Conservation (phyloP, 2,113 vertebrate species). For the Elaphurus davidianus region DNA sequence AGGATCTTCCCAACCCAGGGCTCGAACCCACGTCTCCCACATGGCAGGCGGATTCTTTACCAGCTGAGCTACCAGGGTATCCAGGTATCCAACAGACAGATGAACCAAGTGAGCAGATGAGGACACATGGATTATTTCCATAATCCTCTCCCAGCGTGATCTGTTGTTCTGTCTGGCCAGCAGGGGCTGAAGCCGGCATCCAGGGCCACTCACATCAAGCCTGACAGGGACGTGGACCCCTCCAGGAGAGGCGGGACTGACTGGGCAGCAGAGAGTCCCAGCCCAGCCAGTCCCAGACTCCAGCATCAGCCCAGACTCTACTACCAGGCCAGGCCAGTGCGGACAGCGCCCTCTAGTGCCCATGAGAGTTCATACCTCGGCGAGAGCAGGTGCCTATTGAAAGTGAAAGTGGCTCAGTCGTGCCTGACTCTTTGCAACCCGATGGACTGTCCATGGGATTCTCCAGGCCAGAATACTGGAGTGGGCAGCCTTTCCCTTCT, state of each 20-base stretch:
- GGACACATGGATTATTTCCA: accelerated
- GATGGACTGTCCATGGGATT: too few relatives aligned
- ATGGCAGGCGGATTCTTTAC: neutral
- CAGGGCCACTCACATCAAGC: too few relatives aligned
- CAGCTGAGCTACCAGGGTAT: neutral
- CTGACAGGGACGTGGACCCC: accelerated
- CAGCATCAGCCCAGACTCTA: neutral
- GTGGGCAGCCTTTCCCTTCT: neutral
- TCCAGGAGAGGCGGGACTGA: accelerated
- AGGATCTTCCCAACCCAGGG: neutral
- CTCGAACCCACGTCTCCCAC: neutral
- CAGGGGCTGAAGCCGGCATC: accelerated
- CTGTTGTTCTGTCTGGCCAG: neutral
- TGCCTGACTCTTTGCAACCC: neutral
- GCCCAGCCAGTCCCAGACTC: neutral
- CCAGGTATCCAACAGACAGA: neutral
- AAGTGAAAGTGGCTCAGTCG: neutral
- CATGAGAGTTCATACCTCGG: neutral
- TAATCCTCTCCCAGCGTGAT: neutral
- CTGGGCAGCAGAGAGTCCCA: neutral
- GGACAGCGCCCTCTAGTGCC: constrained; percentile 22
- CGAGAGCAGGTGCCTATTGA: neutral
- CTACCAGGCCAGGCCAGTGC: neutral
- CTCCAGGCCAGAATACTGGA: too few relatives aligned
- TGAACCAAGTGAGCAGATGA: neutral